Base-by-base conservation (phyloP, 1,140 invertebrate genomes). In the Heliothis subflexa region DNA sequence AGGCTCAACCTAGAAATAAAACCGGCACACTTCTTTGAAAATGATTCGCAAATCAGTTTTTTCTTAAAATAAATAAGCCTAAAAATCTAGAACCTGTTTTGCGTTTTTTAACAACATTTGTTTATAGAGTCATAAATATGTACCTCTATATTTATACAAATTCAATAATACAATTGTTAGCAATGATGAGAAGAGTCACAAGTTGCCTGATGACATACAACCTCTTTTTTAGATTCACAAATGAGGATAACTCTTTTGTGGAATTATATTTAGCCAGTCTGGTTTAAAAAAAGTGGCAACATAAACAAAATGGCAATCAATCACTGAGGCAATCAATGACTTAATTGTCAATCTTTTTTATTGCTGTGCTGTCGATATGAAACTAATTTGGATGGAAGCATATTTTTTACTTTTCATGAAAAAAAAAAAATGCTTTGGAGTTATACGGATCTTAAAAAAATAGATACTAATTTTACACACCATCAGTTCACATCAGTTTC, bases 321-420 rank as follows among this genome's bases (percentile, higher is more conserved):
- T 70, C 66, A 70, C 21, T 18, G 16, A 28, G 4, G 13, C 33
- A 62, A 62, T 70, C 47, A 50, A 49, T 50, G 11, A 49, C 25
- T 70, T 50, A 70, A 73, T 61, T 73, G 40, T 73, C 70, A 70
- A 57, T 55, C 9, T 57, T 21, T 73, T 59, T 59, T 73, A 14
- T 14, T 73, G 4, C 12, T n/a, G 47, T n/a, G 16, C 14, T 72
- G 18, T 33, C 16, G 16, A 2, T 16, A 2, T 50, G 21, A 50
- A 13, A 28, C 21, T 70, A 52, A 70, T 70, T 70, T 14, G 47
- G 50, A 70, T 21, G 25, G 18, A 50, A 1, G 13, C 21, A 52
- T 14, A 28, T 52, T 70, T 70, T 70, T 70, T 66, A 40, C 5
- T 12, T 47, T 59, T 2, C 10, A 64, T 10, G 21, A 61, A 28